Evolutionary conservation across 2,888 invertebrate species (phyloP), one percentile per base, ranked within the genome.

Genomic region (Drosophila kambysellisi): DNA sequence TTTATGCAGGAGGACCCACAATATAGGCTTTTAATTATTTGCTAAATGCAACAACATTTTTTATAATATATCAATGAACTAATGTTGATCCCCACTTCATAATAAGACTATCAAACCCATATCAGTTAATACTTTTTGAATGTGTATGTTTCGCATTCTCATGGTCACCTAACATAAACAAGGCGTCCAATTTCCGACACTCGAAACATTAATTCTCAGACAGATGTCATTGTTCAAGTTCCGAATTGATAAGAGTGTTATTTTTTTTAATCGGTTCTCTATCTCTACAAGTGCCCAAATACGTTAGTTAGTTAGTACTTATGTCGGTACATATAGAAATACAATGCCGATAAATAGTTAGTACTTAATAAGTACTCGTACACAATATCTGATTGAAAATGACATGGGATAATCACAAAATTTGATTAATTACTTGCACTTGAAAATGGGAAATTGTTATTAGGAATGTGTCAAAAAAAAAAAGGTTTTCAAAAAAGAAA

Each of bases 361-460:
- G n/a, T n/a, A n/a, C n/a, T n/a, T n/a, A 25, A 25, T 25, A 25
- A 25, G 20, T 30, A 5, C 7, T 8, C 20, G 20, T 30, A 5
- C 7, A 12, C 20, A 39, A 25, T n/a, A 39, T 9, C n/a, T 51
- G n/a, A 56, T 67, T 43, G 56, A 29, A 54, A 11, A 6, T n/a
- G 17, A 48, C 6, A 8, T 20, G 8, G 17, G 51, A 64, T 32
- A 66, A 62, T 37, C n/a, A 4, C 17, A 39, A 29, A 67, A 30
- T 3, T 25, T 68, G 59, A 74, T 51, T 63, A 60, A 78, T 78
- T 39, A 61, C 41, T 32, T 57, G 63, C 32, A 57, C 39, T 35
- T 51, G 33, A 61, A n/a, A 25, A 32, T 29, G n/a, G 58, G 46
- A 58, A 52, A 75, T 9, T 51, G 46, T n/a, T 75, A 61, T 75